Percentiles rank a stretch among this genome's conserved stretches.
phyloP scores from a whole-genome alignment of 1,140 invertebrate genomes.

The Tetramorium parvispinum region DNA sequence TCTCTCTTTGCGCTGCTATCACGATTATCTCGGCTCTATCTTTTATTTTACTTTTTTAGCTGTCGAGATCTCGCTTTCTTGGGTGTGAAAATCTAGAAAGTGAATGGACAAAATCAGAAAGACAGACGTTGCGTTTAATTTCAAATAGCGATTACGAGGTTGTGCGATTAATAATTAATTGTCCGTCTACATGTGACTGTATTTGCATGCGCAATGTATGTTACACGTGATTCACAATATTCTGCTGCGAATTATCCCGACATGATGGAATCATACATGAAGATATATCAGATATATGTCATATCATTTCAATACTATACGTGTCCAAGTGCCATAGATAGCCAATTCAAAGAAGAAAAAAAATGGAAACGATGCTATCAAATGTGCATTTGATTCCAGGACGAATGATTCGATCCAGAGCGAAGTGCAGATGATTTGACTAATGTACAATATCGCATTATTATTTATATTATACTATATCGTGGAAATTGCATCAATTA shows the following conservation, averaged over 20 bases:
- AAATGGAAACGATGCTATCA: not conserved
- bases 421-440: not conserved
- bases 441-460: not conserved
- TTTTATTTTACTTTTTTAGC: not conserved
- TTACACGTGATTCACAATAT: not conserved
- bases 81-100: too few species aligned
- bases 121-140: constrained; percentile 65
- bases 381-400: not conserved
- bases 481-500: constrained; percentile 14
- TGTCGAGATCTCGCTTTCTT: not conserved
- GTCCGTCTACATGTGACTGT: constrained; percentile 1
- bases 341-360: not conserved
- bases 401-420: not conserved
- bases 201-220: not conserved
- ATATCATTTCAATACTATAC: not conserved
- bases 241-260: constrained; percentile 1
- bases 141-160: constrained; percentile 51
- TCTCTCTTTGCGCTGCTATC: not conserved
- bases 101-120: constrained; percentile 19
- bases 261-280: not conserved
- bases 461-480: constrained; percentile 11
- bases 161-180: constrained; percentile 57
- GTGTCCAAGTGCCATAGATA: not conserved
- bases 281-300: too few species aligned
- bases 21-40: not conserved